Percentiles rank a stretch among this genome's conserved stretches.
phyloP scores from a whole-genome alignment of 1,140 invertebrate species.

The Tetragonula clypearis region DNA sequence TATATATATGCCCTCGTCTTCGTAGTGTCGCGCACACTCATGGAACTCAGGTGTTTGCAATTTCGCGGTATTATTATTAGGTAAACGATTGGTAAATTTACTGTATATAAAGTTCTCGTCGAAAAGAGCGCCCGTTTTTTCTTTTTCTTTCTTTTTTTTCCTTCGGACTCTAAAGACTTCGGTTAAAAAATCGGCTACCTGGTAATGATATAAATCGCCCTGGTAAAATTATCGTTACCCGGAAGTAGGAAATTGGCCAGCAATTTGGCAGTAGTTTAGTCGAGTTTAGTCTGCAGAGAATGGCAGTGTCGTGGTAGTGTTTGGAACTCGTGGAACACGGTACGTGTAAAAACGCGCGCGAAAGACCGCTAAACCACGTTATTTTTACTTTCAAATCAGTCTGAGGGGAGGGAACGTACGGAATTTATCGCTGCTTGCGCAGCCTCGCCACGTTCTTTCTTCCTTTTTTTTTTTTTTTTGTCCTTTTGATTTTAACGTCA shows the following conservation, averaged over 20 bases:
- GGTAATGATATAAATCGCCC: neutral
- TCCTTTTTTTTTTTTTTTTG: neutral
- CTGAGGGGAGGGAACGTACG: constrained; percentile 31
- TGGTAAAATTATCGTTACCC: constrained; percentile 24
- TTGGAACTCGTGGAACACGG: constrained; percentile 41
- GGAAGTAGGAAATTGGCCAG: constrained; percentile 33
- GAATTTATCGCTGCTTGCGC: constrained; percentile 11
- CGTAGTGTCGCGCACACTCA: constrained; percentile 62
- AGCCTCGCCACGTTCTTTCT: neutral
- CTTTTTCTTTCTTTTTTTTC: too few relatives aligned
- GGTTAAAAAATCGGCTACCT: too few relatives aligned
- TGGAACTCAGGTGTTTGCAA: neutral
- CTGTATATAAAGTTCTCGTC: constrained; percentile 7
- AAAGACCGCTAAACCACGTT: constrained; percentile 30
- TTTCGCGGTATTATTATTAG: too few relatives aligned
- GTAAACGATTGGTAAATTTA: neutral
- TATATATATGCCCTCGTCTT: constrained; percentile 63
- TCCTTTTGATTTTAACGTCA: neutral
- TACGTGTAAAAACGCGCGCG: constrained; percentile 22
- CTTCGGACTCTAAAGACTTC: neutral
- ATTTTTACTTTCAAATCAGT: constrained; percentile 63
- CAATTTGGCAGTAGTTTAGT: neutral
- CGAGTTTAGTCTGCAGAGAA: constrained; percentile 36
- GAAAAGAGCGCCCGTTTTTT: constrained; percentile 7
- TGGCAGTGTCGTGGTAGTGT: constrained; percentile 60